Conservation (phyloP, 1,140 invertebrate species). For the Matsumurasca onukii region DNA sequence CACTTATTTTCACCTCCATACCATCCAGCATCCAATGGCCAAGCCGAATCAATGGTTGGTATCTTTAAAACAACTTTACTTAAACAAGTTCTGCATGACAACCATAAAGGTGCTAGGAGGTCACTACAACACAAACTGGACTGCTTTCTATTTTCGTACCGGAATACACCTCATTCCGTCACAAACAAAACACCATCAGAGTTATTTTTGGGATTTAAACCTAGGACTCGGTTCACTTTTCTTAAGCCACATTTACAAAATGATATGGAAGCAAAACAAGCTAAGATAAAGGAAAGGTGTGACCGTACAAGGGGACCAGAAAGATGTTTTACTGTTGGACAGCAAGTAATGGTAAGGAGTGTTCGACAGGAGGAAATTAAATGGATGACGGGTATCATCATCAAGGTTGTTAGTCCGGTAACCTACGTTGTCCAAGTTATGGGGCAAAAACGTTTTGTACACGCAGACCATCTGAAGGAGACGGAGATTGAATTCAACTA, state of each 20-base stretch:
- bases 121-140: neutral
- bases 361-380: neutral
- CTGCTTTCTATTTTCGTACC: neutral
- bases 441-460: neutral
- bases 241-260: neutral
- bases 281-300: neutral
- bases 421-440: neutral
- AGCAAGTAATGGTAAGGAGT: neutral
- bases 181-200: neutral
- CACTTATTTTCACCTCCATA: neutral
- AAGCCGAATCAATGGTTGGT: neutral
- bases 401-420: neutral
- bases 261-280: neutral
- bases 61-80: neutral
- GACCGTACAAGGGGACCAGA: neutral
- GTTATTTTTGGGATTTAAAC: slow-evolving; percentile 1
- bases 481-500: neutral
- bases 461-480: neutral
- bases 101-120: neutral
- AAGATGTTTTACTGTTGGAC: neutral
- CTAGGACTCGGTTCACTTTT: neutral
- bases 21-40: neutral
- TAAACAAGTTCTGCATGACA: neutral
- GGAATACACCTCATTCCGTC: neutral
- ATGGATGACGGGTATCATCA: neutral